Evolutionary conservation across 2,888 invertebrate genomes (phyloP).

Genomic region (Siphlonurus alternatus): DNA sequence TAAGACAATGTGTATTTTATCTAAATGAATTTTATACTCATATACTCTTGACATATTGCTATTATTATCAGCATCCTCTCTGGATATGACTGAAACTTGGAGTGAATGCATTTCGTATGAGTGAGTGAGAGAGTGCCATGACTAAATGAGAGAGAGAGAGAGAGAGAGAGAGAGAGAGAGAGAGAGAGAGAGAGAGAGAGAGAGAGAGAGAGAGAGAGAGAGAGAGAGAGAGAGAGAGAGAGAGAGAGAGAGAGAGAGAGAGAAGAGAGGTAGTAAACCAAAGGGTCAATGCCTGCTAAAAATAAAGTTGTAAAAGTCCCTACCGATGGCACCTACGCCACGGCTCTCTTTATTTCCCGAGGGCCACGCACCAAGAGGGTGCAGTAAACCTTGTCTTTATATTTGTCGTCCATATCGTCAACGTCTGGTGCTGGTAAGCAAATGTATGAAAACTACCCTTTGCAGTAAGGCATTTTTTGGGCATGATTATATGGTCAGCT

Average conservation of each 20-base stretch:
- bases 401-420: not conserved
- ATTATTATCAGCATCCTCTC: not conserved
- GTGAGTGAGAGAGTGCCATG: conserved; percentile 2
- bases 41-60: not conserved
- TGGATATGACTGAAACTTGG: not conserved
- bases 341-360: too few species aligned
- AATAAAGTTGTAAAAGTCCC: conserved; percentile 9
- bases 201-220: too few species aligned
- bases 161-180: not conserved
- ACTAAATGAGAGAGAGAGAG: too few species aligned
- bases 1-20: too few species aligned
- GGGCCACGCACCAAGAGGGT: not conserved
- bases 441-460: too few species aligned
- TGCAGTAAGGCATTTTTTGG: too few species aligned
- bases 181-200: too few species aligned
- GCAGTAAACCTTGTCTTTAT: not conserved
- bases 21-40: not conserved
- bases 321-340: too few species aligned
- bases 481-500: too few species aligned
- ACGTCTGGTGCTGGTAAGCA: too few species aligned
- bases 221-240: too few species aligned
- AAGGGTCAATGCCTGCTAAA: not conserved
- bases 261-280: not conserved
- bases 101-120: not conserved
- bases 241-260: too few species aligned